Percentiles rank a stretch among this genome's conserved stretches.
phyloP scores from a whole-genome alignment of 2,113 vertebrate species.

The Nibea coibor region DNA sequence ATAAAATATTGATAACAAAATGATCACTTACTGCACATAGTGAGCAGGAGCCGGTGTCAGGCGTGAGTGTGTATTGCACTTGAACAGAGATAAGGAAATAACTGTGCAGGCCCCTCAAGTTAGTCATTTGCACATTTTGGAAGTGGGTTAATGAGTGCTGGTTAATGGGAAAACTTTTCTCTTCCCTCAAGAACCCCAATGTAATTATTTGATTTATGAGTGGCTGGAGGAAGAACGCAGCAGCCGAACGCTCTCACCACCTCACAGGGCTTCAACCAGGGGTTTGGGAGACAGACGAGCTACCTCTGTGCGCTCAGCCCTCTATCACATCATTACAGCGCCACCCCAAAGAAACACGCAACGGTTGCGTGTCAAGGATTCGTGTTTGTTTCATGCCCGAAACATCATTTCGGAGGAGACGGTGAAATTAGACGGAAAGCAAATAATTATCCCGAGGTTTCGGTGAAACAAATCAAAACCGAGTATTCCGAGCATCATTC shows the following conservation, averaged over 20 bases:
- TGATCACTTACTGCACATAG: slow-evolving; percentile 56
- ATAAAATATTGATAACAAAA: slow-evolving; percentile 79
- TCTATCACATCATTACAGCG: slow-evolving; percentile 47
- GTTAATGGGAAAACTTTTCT: slow-evolving; percentile 66
- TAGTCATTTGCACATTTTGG: slow-evolving; percentile 66
- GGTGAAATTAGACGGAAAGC: slow-evolving; percentile 51
- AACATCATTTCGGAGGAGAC: neutral
- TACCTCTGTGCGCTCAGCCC: slow-evolving; percentile 23
- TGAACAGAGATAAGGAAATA: slow-evolving; percentile 49
- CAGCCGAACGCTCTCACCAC: slow-evolving; percentile 21
- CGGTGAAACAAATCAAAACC: slow-evolving; percentile 31
- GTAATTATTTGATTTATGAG: slow-evolving; percentile 79
- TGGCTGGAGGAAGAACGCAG: slow-evolving; percentile 52
- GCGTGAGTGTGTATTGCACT: slow-evolving; percentile 35
- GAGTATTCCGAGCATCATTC: slow-evolving; percentile 11
- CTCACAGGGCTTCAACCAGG: slow-evolving; percentile 42
- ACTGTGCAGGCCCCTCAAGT: slow-evolving; percentile 35
- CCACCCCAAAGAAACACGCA: slow-evolving; percentile 40
- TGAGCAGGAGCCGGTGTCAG: slow-evolving; percentile 6
- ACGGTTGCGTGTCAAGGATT: slow-evolving; percentile 19
- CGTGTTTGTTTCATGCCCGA: slow-evolving; percentile 35
- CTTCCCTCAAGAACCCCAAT: slow-evolving; percentile 57
- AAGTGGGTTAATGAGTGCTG: slow-evolving; percentile 72
- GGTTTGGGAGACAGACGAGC: slow-evolving; percentile 25
- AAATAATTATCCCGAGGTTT: slow-evolving; percentile 44